phyloP scores from a whole-genome alignment of 1,140 invertebrate species.

The Lucilia sericata region DNA sequence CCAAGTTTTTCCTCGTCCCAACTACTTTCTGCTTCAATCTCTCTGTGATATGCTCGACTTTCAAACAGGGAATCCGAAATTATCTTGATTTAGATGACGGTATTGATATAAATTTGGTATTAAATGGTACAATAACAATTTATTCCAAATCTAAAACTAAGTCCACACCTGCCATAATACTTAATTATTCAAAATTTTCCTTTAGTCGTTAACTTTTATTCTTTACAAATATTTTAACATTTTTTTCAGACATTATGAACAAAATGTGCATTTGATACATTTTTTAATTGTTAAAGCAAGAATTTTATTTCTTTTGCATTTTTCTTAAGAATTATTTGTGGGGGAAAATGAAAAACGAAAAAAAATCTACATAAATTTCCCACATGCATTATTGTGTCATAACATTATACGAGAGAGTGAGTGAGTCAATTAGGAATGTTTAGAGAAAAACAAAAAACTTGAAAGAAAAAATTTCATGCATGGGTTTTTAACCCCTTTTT shows the following conservation, averaged over 20 bases:
- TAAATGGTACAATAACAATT: too few relatives aligned
- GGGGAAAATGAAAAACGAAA: neutral
- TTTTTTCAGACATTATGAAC: too few relatives aligned
- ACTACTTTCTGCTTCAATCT: too few relatives aligned
- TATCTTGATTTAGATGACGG: too few relatives aligned
- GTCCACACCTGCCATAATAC: neutral
- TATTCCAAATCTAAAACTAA: neutral
- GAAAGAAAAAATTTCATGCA: slow-evolving; percentile 2
- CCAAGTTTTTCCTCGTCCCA: too few relatives aligned
- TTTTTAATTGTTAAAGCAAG: slow-evolving; percentile 17
- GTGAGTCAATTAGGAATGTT: slow-evolving; percentile 36
- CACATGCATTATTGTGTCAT: slow-evolving; percentile 41
- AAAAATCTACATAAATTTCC: slow-evolving; percentile 30
- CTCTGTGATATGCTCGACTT: too few relatives aligned
- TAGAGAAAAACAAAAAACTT: neutral
- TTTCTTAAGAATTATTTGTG: neutral
- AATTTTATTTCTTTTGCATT: neutral
- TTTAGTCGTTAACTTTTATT: too few relatives aligned
- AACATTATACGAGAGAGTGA: neutral
- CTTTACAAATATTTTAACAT: too few relatives aligned
- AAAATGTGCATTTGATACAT: neutral
- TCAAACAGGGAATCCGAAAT: too few relatives aligned
- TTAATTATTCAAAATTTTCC: neutral
- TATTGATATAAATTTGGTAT: too few relatives aligned
- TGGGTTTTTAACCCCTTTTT: slow-evolving; percentile 33